Evolutionary conservation across 2,888 invertebrate genomes (phyloP), one percentile per base, ranked within the genome.

Genomic region (Epistrophe eligans): DNA sequence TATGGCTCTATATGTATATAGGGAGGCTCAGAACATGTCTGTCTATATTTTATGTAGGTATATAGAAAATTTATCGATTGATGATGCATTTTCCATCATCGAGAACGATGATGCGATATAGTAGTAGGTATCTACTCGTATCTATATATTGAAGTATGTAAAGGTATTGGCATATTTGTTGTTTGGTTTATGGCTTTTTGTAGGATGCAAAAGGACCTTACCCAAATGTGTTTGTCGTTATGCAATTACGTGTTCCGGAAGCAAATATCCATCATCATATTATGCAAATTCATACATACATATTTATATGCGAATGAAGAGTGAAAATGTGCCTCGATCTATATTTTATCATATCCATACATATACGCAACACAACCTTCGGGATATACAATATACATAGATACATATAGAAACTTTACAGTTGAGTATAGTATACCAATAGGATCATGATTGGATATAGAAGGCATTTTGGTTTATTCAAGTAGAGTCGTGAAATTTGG

Each of bases 151-250:
- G 1, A 24, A 2, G 2, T 24, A 24, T 24, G 3, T 24, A 24
- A 24, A 32, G 32, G 32, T 32, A 32, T 35, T 35, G 35, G 50
- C n/a, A 24, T 19, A 17, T 66, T 50, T n/a, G 52, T 52, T 80
- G 72, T 79, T 66, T 80, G 76, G 19, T 48, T 67, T 84, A 38
- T 80, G 58, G 66, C 62, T 58, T 67, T 77, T 72, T 64, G 76
- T 43, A 38, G 35, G 70, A 67, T 60, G 76, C 58, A 72, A 32
- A 58, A 77, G 74, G 60, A 74, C 40, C 48, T 55, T 52, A 71
- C n/a, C 70, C 48, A 74, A 76, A 84, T 80, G 77, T 84, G 80
- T 77, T 72, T 73, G 48, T 72, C 64, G 73, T 77, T 73, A 84
- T 81, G 77, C 80, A 84, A 70, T 80, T 80, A 77, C 15, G 38